Evolutionary conservation across 2,113 vertebrate species (phyloP).

Genomic region (Thermophis baileyi): DNA sequence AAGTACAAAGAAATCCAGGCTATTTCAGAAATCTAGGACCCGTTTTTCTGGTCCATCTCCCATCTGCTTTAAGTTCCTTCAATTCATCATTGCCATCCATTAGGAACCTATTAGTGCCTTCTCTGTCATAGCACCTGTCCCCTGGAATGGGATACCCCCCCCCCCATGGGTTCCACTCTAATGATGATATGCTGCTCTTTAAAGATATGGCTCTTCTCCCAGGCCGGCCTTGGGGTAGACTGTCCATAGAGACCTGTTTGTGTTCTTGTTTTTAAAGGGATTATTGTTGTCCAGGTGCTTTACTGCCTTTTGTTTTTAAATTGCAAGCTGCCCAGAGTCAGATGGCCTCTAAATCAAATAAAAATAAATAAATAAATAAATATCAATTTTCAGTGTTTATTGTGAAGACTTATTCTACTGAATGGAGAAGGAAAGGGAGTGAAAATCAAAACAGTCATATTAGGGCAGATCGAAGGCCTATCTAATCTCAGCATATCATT

Average conservation of each 20-base stretch:
- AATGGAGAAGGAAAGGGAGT: neutral
- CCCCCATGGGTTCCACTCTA: neutral
- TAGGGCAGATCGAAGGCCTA: neutral
- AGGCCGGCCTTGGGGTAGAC: neutral
- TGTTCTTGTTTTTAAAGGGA: neutral
- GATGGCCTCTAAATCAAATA: neutral
- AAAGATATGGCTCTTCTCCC: neutral
- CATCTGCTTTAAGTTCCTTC: neutral
- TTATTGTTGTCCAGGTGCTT: neutral
- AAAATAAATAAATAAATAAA: neutral
- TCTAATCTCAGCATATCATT: neutral
- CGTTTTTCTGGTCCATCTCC: neutral
- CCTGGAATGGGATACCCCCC: neutral
- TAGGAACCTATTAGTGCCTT: neutral
- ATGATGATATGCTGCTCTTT: neutral
- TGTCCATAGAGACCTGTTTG: neutral
- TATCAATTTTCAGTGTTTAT: neutral
- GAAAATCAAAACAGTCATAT: neutral
- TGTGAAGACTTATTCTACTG: neutral
- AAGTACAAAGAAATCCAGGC: neutral
- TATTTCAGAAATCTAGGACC: neutral
- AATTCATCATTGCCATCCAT: neutral
- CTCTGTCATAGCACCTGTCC: neutral
- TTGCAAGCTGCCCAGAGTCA: neutral
- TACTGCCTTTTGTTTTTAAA: neutral